Conservation (phyloP, 2,888 invertebrate species). For the Frankliniella fusca region DNA sequence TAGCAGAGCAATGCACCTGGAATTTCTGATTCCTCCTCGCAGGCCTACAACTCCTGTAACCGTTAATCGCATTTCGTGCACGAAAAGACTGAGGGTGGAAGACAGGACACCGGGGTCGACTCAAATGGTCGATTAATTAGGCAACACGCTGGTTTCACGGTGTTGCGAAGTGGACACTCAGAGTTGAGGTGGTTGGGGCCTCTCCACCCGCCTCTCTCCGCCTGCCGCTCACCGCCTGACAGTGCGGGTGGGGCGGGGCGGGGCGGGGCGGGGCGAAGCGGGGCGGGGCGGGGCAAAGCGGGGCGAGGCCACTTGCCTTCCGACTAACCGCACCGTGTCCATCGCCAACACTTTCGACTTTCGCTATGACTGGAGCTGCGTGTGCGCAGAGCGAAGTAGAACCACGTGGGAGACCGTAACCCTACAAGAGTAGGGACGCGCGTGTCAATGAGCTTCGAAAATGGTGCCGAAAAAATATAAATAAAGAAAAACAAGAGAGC, state of each 20-base stretch:
- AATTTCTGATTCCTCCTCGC: neutral
- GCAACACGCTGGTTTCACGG: too few species aligned
- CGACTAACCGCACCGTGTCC: neutral
- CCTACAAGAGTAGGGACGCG: neutral
- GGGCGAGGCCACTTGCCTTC: neutral
- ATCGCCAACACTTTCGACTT: constrained; percentile 19
- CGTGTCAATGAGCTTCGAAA: neutral
- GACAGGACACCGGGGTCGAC: neutral
- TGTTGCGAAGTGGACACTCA: too few species aligned
- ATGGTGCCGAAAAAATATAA: neutral
- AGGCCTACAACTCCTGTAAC: too few species aligned
- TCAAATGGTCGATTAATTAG: too few species aligned
- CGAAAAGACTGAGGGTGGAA: too few species aligned
- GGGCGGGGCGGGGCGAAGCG: neutral
- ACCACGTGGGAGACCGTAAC: neutral
- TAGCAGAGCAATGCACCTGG: too few species aligned
- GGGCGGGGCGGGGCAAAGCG: neutral
- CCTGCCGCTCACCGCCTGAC: neutral
- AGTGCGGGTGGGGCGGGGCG: neutral
- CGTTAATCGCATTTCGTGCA: too few species aligned
- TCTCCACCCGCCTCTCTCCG: neutral
- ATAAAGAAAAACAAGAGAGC: neutral
- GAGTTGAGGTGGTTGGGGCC: neutral
- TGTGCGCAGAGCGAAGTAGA: neutral
- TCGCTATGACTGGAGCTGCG: neutral